Evolutionary conservation across 2,113 vertebrate genomes (phyloP).

Genomic region (Pipa parva): DNA sequence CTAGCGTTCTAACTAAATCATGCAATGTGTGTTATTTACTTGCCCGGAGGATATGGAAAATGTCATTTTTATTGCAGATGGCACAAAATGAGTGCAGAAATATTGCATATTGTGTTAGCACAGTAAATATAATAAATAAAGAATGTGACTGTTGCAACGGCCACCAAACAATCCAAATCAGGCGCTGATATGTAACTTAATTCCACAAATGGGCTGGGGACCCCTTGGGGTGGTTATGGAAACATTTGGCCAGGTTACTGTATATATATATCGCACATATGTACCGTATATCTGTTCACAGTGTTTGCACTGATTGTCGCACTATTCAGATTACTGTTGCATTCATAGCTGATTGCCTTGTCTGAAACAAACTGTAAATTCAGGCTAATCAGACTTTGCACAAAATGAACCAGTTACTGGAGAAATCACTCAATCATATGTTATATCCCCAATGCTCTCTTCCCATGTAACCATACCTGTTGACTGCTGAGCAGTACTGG

Average conservation of each 20-base stretch:
- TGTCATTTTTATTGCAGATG: constrained; percentile 15
- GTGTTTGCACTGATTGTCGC: too few species aligned
- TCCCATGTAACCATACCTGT: too few species aligned
- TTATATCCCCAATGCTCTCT: too few species aligned
- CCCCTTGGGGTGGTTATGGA: neutral
- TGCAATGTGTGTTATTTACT: constrained; percentile 1
- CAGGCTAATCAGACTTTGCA: too few species aligned
- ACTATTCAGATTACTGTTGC: too few species aligned
- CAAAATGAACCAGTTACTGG: too few species aligned
- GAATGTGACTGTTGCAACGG: neutral
- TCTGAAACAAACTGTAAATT: too few species aligned
- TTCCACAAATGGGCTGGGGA: neutral
- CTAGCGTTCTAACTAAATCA: constrained; percentile 4
- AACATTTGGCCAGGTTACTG: neutral
- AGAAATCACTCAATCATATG: too few species aligned
- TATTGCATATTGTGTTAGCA: constrained; percentile 30
- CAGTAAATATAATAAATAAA: constrained; percentile 29
- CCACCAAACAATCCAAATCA: neutral
- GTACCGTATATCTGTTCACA: too few species aligned
- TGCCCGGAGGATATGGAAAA: constrained; percentile 4
- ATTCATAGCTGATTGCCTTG: too few species aligned
- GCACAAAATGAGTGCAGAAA: constrained; percentile 19
- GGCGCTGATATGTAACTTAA: neutral
- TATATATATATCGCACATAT: too few species aligned
- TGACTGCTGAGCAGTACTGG: too few species aligned